Conservation (phyloP, 2,888 invertebrate species). For the Synanthedon andrenaeformis region DNA sequence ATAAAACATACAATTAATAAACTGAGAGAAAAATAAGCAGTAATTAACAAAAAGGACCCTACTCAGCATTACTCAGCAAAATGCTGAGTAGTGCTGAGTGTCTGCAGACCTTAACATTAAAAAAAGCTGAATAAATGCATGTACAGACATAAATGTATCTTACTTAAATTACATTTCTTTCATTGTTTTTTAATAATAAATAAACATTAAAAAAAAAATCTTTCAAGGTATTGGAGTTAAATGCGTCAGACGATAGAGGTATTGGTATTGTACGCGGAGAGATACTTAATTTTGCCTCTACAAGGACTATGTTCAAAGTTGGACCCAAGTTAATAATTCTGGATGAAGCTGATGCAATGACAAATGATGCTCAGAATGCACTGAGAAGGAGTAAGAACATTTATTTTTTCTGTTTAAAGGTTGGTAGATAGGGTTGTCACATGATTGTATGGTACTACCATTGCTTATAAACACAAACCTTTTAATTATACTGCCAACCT, state of each 20-base stretch:
- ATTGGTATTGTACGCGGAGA: conserved; percentile 95
- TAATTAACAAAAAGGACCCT: no score
- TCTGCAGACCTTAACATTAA: no score
- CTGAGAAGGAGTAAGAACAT: conserved; percentile 83
- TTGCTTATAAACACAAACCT: background rate
- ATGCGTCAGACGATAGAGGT: conserved; percentile 98
- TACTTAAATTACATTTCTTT: no score
- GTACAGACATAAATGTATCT: no score
- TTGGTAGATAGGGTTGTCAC: background rate
- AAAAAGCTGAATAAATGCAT: background rate
- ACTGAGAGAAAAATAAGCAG: no score
- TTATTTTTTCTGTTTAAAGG: conserved; percentile 2
- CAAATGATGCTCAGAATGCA: conserved; percentile 99
- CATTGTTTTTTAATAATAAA: no score
- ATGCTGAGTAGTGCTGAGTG: no score
- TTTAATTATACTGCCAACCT: background rate
- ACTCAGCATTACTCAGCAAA: no score
- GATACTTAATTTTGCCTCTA: conserved; percentile 96
- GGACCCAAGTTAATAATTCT: conserved; percentile 96
- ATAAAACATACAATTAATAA: no score
- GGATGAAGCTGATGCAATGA: conserved; percentile 99
- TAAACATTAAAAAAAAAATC: background rate
- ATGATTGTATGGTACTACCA: background rate
- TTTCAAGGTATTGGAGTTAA: conserved; percentile 85
- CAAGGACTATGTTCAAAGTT: conserved; percentile 92